Evolutionary conservation across 2,888 invertebrate species (phyloP), one percentile per base, ranked within the genome.

Genomic region (Phengaris alcon): DNA sequence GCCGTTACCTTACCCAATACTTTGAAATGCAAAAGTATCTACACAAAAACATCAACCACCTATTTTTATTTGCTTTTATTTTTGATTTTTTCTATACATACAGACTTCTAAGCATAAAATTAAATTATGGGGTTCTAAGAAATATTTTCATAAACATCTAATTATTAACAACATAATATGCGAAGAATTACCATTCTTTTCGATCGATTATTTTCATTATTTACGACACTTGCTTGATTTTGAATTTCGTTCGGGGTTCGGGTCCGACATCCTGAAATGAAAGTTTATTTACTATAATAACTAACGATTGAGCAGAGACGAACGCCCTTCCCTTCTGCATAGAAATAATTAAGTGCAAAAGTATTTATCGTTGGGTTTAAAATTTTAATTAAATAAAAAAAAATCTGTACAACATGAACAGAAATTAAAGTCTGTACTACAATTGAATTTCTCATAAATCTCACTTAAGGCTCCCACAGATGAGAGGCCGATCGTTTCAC

Each of bases 11-110:
- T 35, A 35, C 35, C 35, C 35, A 35, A 35, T 35, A 35, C 35
- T 35, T 35, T 35, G 35, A 35, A 35, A 35, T 35, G 4, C 35
- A 35, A 35, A 35, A 35, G 35, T 35, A 35, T 52, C 9, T 52
- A 52, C 52, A 9, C 12, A 4, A 78, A 91, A 92, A 93, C 86
- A 79, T 83, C 87, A 84, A 82, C 86, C 86, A 84, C 90, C 93
- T 90, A 92, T 92, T 93, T 92, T 92, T 92, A 92, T 90, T 85
- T 84, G 83, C 84, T 88, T 92, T 90, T 88, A 87, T 90, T 86
- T 85, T 84, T 88, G 84, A 84, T 87, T 84, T 55, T 74, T 52
- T 76, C 68, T 73, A 76, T 74, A 74, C 55, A 69, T 73, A 72
- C 55, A 69, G 55, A 75, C 69, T 75, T 75, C 69, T 75, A 69